Percentiles rank a stretch among this genome's conserved stretches.
These are phyloP conservation scores for Cichladusa arquata DNA, from an alignment of 2,113 vertebrate genomes.

Conservation along the genomic window DNA sequence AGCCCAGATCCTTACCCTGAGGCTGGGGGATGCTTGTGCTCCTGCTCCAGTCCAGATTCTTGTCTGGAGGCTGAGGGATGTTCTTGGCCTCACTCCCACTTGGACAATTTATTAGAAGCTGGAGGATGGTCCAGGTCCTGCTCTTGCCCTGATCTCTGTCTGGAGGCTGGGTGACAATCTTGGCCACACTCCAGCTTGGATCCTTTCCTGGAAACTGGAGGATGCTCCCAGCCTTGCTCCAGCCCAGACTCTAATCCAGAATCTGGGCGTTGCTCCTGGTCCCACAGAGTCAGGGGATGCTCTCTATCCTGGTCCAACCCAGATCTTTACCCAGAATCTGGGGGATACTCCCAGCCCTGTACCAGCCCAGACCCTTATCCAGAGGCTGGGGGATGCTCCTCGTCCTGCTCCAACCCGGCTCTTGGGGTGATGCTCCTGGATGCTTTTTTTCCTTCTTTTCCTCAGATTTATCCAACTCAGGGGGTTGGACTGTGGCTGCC, in stretches of 20 bases:
- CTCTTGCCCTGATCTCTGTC: background rate
- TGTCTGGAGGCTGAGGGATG: background rate
- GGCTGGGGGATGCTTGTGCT: fast-evolving
- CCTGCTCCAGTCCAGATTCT: background rate
- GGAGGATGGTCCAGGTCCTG: background rate
- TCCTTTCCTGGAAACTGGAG: background rate
- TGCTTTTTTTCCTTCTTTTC: background rate
- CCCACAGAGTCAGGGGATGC: fast-evolving
- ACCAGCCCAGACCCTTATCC: background rate
- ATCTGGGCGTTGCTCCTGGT: fast-evolving
- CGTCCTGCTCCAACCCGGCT: fast-evolving
- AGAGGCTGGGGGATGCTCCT: background rate
- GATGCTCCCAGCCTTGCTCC: background rate
- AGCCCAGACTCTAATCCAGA: background rate
- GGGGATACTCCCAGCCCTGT: background rate
- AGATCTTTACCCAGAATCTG: background rate
- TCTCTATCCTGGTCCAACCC: background rate
- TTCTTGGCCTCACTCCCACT: background rate
- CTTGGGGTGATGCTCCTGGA: background rate
- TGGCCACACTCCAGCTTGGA: background rate
- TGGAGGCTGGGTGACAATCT: background rate
- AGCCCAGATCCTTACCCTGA: background rate
- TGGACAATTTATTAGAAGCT: background rate
- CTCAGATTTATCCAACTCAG: fast-evolving
- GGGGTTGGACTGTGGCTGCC: background rate